These are phyloP conservation scores for Limnodromus scolopaceus DNA, from an alignment of 2,797 vertebrate genomes.

Conservation along the genomic window DNA sequence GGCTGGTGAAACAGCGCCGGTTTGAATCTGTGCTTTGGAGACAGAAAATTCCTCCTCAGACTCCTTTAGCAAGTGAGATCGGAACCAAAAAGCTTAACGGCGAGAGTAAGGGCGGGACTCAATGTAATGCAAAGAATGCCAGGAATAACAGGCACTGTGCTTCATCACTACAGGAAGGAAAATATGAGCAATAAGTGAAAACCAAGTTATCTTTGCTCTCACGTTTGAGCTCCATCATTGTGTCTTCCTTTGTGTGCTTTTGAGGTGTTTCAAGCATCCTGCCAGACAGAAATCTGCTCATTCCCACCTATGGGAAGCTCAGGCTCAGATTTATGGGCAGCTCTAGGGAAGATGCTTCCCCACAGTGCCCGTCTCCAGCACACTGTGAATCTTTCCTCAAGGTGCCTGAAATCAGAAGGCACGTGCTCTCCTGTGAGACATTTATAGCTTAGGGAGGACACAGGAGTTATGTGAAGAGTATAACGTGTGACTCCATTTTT, in stretches of 20 bases:
- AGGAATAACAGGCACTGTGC: conserved; percentile 18
- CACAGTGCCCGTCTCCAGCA: neutral
- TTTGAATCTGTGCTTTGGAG: neutral
- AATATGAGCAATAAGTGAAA: neutral
- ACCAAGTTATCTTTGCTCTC: neutral
- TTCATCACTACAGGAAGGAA: neutral
- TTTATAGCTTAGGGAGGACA: neutral
- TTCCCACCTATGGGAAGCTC: neutral
- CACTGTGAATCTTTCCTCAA: neutral
- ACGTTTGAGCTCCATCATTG: neutral
- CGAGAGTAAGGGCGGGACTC: neutral
- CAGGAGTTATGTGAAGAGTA: neutral
- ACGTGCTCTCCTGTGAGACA: neutral
- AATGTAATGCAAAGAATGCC: neutral
- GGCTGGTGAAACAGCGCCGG: neutral
- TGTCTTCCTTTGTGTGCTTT: neutral
- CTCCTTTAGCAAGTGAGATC: neutral
- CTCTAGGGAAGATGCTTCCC: neutral
- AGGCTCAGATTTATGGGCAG: neutral
- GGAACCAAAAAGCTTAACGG: neutral
- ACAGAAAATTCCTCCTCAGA: neutral
- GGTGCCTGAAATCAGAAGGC: neutral
- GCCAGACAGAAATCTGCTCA: neutral
- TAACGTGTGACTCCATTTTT: neutral
- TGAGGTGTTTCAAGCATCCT: neutral